These are phyloP conservation scores for Diadromus collaris DNA, from an alignment of 2,888 invertebrate species.

Conservation along the genomic window DNA sequence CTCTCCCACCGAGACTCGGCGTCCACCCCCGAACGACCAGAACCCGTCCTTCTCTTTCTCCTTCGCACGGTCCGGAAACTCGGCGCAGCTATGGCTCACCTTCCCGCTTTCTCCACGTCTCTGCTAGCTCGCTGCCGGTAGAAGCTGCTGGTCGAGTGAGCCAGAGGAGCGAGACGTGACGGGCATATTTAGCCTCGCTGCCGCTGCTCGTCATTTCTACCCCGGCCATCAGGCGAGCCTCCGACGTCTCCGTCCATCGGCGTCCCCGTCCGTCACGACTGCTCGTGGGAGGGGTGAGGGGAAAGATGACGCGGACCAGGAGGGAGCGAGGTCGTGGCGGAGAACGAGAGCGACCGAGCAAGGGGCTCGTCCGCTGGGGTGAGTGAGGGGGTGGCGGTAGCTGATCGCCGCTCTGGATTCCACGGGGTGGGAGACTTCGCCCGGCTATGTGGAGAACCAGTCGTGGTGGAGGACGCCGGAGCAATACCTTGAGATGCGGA, in stretches of 20 bases:
- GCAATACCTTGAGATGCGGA: slow-evolving; percentile 58
- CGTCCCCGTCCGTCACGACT: slow-evolving; percentile 45
- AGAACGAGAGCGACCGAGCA: slow-evolving; percentile 41
- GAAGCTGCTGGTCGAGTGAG: slow-evolving; percentile 46
- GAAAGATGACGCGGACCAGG: slow-evolving; percentile 33
- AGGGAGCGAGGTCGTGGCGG: slow-evolving; percentile 35
- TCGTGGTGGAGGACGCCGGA: slow-evolving; percentile 54
- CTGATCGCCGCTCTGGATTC: slow-evolving; percentile 40
- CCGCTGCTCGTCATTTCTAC: slow-evolving; percentile 76
- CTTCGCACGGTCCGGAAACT: slow-evolving; percentile 45
- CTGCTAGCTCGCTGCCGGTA: slow-evolving; percentile 10
- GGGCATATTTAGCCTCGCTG: slow-evolving; percentile 77
- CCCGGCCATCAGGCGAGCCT: slow-evolving; percentile 66
- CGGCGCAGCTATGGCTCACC: slow-evolving; percentile 51
- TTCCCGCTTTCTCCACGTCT: slow-evolving; percentile 64
- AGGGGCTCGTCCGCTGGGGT: slow-evolving; percentile 25
- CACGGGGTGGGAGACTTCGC: slow-evolving; percentile 23
- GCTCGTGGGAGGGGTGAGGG: slow-evolving; percentile 22
- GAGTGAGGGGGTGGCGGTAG: slow-evolving; percentile 54
- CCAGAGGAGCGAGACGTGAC: slow-evolving; percentile 76
- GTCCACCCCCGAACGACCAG: slow-evolving; percentile 17
- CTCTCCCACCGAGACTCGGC: slow-evolving; percentile 50
- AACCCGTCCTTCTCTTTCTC: slow-evolving; percentile 45
- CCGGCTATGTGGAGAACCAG: slow-evolving; percentile 31
- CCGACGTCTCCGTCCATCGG: slow-evolving; percentile 44